Percentiles rank a stretch among this genome's conserved stretches.
Conservation (phyloP, 1,140 invertebrate species). For the Trichoplusia ni region DNA sequence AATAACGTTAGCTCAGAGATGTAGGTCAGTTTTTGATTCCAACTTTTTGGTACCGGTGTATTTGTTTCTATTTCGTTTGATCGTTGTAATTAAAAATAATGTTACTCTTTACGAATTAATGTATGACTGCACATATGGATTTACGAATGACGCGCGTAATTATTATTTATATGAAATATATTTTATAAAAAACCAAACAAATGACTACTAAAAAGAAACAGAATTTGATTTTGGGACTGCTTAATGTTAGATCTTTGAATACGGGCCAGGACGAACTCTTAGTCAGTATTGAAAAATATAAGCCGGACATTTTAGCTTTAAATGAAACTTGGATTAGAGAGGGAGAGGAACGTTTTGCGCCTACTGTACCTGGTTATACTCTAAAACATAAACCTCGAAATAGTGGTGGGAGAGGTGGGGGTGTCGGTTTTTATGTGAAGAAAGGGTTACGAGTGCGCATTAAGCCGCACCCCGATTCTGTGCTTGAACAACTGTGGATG, state of each 20-base stretch:
- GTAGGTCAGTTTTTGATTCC: too few relatives aligned
- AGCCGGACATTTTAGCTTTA: constrained; percentile 33
- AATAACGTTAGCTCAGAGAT: too few relatives aligned
- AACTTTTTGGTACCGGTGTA: too few relatives aligned
- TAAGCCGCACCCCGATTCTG: constrained; percentile 4
- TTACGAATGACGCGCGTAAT: not conserved
- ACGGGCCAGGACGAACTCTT: constrained; percentile 35
- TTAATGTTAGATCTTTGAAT: constrained; percentile 36
- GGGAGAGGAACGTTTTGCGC: constrained; percentile 25
- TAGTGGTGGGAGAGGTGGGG: constrained; percentile 21
- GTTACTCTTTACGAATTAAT: too few relatives aligned
- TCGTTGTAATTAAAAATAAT: too few relatives aligned
- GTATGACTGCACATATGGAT: too few relatives aligned
- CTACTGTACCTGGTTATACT: constrained; percentile 8
- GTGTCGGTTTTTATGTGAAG: constrained; percentile 23
- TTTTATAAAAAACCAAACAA: not conserved
- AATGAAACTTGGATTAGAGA: constrained; percentile 30
- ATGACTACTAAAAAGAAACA: constrained; percentile 1
- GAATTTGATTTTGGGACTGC: constrained; percentile 32
- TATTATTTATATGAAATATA: not conserved
- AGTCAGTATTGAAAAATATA: not conserved
- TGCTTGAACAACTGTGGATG: constrained; percentile 40
- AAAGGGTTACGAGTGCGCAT: constrained; percentile 4
- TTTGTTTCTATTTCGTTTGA: too few relatives aligned
- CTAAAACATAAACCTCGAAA: constrained; percentile 29